These are phyloP conservation scores for Lumbricus terrestris DNA, from an alignment of 2,888 invertebrate species.

Conservation along the genomic window DNA sequence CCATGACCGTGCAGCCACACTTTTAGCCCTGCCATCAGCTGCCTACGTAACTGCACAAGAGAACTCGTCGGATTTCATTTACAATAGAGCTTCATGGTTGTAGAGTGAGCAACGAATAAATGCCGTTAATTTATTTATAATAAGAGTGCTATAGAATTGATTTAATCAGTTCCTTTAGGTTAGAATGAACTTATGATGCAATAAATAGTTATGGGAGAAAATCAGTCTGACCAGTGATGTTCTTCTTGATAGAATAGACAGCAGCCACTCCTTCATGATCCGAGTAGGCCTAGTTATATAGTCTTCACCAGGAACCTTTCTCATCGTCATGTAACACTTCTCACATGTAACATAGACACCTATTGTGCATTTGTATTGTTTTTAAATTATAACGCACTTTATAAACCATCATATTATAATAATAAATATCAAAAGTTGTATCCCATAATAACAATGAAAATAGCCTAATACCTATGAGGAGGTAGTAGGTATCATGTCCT, in stretches of 20 bases:
- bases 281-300: constrained; percentile 50
- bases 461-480: too few species aligned
- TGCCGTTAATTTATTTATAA: background rate
- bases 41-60: background rate
- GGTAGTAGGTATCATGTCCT: too few species aligned
- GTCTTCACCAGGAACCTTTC: constrained; percentile 46
- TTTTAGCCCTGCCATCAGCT: too few species aligned
- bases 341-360: constrained; percentile 48
- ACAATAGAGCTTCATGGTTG: background rate
- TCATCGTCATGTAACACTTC: constrained; percentile 48
- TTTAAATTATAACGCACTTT: too few species aligned
- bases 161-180: too few species aligned
- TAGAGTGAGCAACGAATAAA: background rate
- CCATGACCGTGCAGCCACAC: too few species aligned
- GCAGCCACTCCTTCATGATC: constrained; percentile 56
- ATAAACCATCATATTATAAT: too few species aligned
- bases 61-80: background rate
- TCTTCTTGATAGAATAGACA: constrained; percentile 39
- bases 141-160: background rate
- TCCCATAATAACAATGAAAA: too few species aligned
- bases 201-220: background rate
- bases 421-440: too few species aligned
- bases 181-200: background rate
- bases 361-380: too few species aligned
- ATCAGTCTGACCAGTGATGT: constrained; percentile 33